These are phyloP conservation scores for Drosophila nasuta DNA, from an alignment of 1,140 invertebrate genomes.

Conservation along the genomic window DNA sequence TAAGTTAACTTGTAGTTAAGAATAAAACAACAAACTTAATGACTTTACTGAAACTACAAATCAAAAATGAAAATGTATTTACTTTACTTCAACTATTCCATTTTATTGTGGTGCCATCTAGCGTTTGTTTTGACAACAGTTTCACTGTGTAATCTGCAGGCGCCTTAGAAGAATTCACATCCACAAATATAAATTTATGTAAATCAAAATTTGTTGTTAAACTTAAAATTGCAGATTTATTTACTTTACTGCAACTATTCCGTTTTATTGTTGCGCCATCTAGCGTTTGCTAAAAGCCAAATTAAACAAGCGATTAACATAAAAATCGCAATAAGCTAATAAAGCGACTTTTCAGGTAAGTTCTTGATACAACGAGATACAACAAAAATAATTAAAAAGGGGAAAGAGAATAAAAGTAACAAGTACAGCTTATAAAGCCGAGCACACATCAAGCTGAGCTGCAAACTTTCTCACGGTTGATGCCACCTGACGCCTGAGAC, in stretches of 20 bases:
- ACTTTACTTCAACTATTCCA: too few relatives aligned
- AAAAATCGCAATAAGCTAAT: conserved; percentile 1
- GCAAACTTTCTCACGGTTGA: conserved; percentile 75
- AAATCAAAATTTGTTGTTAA: too few relatives aligned
- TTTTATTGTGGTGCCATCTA: too few relatives aligned
- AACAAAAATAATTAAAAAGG: background rate
- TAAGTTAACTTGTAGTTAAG: too few relatives aligned
- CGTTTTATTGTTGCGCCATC: background rate
- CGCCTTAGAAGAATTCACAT: too few relatives aligned
- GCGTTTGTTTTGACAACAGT: too few relatives aligned
- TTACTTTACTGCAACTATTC: background rate
- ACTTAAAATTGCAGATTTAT: too few relatives aligned
- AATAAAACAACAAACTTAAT: too few relatives aligned
- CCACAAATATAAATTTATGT: too few relatives aligned
- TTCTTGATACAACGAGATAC: conserved; percentile 10
- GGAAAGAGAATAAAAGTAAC: conserved; percentile 16
- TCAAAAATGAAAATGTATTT: too few relatives aligned
- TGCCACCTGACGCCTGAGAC: conserved; percentile 71
- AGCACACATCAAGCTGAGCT: conserved; percentile 41
- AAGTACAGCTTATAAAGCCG: conserved; percentile 40
- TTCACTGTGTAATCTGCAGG: too few relatives aligned
- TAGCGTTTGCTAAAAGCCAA: background rate
- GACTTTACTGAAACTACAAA: too few relatives aligned
- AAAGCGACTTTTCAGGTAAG: background rate
- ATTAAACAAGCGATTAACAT: conserved; percentile 21